A percentile compares a stretch with the other conserved stretches of the same genome.
Conservation (phyloP, 2,888 invertebrate genomes). For the Caenorhabditis panamensis region DNA sequence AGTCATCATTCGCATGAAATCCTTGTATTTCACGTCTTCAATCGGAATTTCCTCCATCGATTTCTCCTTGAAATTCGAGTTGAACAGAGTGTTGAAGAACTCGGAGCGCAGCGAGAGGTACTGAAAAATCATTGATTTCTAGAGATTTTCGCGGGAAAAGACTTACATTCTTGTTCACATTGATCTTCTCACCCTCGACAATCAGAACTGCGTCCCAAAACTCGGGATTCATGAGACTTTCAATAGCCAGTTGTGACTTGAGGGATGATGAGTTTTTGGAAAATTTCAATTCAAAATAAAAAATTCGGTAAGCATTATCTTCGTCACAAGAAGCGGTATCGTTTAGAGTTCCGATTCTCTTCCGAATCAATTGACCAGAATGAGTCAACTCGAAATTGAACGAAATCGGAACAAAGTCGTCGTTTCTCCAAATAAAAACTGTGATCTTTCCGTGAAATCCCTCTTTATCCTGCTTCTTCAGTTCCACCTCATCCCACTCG, state of each 20-base stretch:
- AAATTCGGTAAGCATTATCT: too few relatives aligned
- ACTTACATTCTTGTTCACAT: background rate
- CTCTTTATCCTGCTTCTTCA: background rate
- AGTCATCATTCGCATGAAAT: constrained; percentile 4
- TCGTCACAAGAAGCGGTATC: background rate
- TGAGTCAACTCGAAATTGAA: background rate
- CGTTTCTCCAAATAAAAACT: background rate
- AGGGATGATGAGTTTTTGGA: too few relatives aligned
- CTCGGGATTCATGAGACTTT: background rate
- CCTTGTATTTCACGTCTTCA: constrained; percentile 8
- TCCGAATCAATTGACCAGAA: background rate
- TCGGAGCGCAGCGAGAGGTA: constrained; percentile 7
- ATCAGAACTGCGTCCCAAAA: background rate
- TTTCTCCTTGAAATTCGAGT: constrained; percentile 19
- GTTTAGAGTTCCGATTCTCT: background rate
- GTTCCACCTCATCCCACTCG: background rate
- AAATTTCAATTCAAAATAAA: too few relatives aligned
- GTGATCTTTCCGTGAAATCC: background rate
- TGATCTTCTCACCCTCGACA: background rate
- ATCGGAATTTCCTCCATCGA: constrained; percentile 17
- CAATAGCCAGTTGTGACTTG: too few relatives aligned
- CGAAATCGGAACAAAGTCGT: background rate
- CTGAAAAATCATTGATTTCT: constrained; percentile 5
- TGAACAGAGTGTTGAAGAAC: constrained; percentile 11
- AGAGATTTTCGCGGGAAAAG: too few relatives aligned